Evolutionary conservation across 2,797 vertebrate genomes (phyloP).

Genomic region (Alexandromys oeconomus): DNA sequence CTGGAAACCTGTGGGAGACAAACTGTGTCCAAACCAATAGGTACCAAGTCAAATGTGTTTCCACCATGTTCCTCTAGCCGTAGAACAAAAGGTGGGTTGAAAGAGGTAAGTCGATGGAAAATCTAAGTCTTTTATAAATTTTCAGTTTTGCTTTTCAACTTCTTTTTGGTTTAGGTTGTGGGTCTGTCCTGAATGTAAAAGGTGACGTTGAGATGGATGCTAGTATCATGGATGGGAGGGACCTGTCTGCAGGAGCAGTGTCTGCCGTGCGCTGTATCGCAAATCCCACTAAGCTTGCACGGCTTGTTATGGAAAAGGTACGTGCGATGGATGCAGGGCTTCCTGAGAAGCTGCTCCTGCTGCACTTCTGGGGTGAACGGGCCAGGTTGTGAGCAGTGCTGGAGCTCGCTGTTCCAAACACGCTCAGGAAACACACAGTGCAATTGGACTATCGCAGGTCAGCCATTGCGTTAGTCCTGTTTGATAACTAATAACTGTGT

Average conservation of each 20-base stretch:
- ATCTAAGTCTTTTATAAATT: not conserved
- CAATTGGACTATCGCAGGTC: not conserved
- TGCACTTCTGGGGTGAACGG: not conserved
- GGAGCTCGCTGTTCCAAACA: not conserved
- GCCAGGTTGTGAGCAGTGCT: not conserved
- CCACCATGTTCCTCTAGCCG: not conserved
- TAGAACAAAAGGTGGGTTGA: not conserved
- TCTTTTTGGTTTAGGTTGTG: conserved; percentile 88
- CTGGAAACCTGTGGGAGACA: not conserved
- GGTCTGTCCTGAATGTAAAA: conserved; percentile 93
- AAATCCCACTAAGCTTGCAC: conserved; percentile 94
- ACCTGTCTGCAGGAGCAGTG: conserved; percentile 93
- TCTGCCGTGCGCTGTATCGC: conserved; percentile 93
- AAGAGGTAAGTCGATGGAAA: not conserved
- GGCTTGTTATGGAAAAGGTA: conserved; percentile 98
- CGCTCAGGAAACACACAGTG: not conserved
- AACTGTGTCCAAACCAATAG: not conserved
- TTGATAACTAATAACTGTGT: not conserved
- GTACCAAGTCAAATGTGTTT: not conserved
- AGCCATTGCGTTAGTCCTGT: not conserved
- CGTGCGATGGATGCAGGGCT: not conserved
- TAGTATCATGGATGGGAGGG: conserved; percentile 96
- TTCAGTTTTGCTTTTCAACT: not conserved
- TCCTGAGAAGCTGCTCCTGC: not conserved
- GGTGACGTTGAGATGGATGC: conserved; percentile 98